These are phyloP conservation scores for Schizaphis graminum DNA, from an alignment of 2,888 invertebrate species.

Conservation along the genomic window DNA sequence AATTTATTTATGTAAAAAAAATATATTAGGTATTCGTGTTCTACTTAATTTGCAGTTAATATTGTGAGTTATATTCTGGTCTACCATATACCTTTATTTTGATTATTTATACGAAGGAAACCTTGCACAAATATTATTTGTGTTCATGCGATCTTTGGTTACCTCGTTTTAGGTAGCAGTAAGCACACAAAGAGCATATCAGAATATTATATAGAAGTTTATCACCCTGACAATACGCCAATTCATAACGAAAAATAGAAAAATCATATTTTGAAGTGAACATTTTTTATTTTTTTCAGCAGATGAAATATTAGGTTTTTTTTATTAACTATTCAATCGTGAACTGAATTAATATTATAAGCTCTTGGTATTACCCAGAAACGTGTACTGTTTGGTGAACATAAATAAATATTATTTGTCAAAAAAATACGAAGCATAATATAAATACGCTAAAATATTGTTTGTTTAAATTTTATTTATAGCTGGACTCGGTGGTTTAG, in stretches of 20 bases:
- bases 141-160: background rate
- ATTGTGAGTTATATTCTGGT: background rate
- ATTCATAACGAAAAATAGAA: background rate
- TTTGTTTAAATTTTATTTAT: background rate
- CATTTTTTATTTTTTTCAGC: background rate
- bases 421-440: background rate
- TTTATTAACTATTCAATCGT: background rate
- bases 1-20: background rate
- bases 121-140: background rate
- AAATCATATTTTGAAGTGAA: background rate
- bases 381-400: background rate
- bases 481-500: background rate
- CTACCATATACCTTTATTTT: background rate
- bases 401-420: background rate
- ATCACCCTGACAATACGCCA: background rate
- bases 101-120: background rate
- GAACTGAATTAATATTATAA: background rate
- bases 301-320: background rate
- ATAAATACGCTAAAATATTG: background rate
- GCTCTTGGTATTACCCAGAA: background rate
- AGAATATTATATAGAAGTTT: background rate
- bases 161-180: background rate
- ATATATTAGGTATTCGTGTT: background rate
- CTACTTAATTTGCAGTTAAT: background rate
- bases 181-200: background rate